phyloP scores from a whole-genome alignment of 1,140 invertebrate genomes.

The Drosophila aff. region DNA sequence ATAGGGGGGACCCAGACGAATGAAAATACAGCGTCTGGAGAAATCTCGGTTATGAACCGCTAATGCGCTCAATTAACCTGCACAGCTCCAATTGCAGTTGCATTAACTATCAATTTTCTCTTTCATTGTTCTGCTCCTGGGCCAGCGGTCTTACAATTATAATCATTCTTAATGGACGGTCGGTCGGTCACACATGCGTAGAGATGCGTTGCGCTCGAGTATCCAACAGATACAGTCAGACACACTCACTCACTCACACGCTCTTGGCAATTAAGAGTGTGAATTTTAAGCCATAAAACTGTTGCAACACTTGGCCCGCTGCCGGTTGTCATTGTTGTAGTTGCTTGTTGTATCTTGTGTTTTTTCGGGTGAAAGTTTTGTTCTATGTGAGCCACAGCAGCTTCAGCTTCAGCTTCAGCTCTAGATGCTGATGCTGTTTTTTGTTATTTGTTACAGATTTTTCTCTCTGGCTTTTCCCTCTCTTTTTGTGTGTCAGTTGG shows the following conservation, averaged over 20 bases:
- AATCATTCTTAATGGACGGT: constrained; percentile 61
- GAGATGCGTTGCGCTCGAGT: constrained; percentile 63
- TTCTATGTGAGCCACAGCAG: constrained; percentile 56
- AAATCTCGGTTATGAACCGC: constrained; percentile 65
- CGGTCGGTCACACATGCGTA: constrained; percentile 62
- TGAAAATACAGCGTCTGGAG: constrained; percentile 12
- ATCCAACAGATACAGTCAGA: constrained; percentile 54
- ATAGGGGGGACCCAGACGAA: not conserved
- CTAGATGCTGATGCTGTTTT: constrained; percentile 33
- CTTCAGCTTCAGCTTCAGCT: not conserved
- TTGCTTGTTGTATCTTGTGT: constrained; percentile 31
- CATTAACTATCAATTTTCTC: constrained; percentile 78
- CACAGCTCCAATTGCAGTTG: constrained; percentile 63
- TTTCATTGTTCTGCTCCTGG: constrained; percentile 71
- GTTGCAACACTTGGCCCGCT: constrained; percentile 63
- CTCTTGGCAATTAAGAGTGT: constrained; percentile 74
- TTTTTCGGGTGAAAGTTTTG: constrained; percentile 79
- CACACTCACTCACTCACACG: not conserved
- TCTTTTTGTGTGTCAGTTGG: constrained; percentile 55
- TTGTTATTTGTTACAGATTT: constrained; percentile 71
- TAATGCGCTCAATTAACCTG: constrained; percentile 78
- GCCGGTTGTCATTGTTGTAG: constrained; percentile 48
- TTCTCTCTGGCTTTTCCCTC: constrained; percentile 31
- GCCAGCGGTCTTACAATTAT: constrained; percentile 39
- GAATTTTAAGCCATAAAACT: constrained; percentile 75